phyloP scores from a whole-genome alignment of 2,797 vertebrate genomes.

The Kryptolebias ocellatus region DNA sequence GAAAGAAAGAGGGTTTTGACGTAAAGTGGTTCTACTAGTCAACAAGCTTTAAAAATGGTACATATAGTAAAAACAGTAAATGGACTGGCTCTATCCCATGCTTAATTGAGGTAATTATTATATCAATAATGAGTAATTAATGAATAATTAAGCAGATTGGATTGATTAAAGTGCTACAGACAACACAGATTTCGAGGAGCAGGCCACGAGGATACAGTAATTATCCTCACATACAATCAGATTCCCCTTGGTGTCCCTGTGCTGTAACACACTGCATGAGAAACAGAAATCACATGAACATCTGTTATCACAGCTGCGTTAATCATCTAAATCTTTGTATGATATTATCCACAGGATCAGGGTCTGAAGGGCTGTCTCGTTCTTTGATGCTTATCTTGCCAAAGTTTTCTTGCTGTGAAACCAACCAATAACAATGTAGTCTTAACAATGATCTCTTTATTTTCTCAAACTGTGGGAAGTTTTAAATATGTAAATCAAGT shows the following conservation, averaged over 20 bases:
- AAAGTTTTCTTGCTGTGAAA: conserved; percentile 46
- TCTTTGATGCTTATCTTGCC: conserved; percentile 47
- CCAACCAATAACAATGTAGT: conserved; percentile 28
- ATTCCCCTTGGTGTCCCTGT: conserved; percentile 50
- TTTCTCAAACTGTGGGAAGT: conserved; percentile 21
- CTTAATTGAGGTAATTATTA: conserved; percentile 19
- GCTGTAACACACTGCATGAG: conserved; percentile 46
- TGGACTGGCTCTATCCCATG: conserved; percentile 4
- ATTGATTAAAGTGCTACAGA: conserved; percentile 47
- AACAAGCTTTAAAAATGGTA: background rate
- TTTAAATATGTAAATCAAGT: conserved; percentile 22
- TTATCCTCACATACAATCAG: conserved; percentile 55
- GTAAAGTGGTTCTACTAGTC: background rate
- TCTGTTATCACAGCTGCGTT: conserved; percentile 77
- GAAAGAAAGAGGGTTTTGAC: background rate
- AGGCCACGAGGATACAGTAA: conserved; percentile 51
- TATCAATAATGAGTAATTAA: conserved; percentile 30
- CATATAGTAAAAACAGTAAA: conserved; percentile 1
- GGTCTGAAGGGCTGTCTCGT: conserved; percentile 57
- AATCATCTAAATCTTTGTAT: conserved; percentile 60
- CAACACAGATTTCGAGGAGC: conserved; percentile 32
- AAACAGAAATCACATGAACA: conserved; percentile 65
- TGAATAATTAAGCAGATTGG: conserved; percentile 35
- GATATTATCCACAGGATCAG: conserved; percentile 53
- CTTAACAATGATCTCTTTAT: conserved; percentile 48